Evolutionary conservation across 1,140 invertebrate genomes (phyloP).

Genomic region (Drosophila mauritiana): DNA sequence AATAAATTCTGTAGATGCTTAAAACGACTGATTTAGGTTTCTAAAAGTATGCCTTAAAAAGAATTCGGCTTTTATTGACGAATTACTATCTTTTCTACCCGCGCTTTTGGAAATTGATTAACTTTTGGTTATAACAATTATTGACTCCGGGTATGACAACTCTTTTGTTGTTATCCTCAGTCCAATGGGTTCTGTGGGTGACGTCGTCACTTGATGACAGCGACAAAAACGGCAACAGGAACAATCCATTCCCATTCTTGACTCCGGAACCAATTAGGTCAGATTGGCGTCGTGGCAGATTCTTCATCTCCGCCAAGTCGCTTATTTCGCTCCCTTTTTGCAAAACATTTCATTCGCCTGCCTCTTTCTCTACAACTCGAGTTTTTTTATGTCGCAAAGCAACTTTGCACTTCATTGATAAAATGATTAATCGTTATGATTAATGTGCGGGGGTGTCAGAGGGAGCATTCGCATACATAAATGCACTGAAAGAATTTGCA

Average conservation of each 20-base stretch:
- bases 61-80: too few species aligned
- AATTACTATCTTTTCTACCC: too few species aligned
- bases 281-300: constrained; percentile 54
- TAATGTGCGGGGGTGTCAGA: constrained; percentile 29
- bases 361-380: constrained; percentile 4
- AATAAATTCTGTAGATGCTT: too few species aligned
- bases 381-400: constrained; percentile 35
- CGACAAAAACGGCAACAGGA: constrained; percentile 31
- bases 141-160: constrained; percentile 48
- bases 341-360: constrained; percentile 11
- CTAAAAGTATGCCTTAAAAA: too few species aligned
- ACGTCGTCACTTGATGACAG: constrained; percentile 61
- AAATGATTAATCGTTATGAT: constrained; percentile 80
- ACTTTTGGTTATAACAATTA: neutral
- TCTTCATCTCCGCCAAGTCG: constrained; percentile 12
- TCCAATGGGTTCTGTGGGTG: constrained; percentile 55
- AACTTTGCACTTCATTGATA: constrained; percentile 76
- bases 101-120: too few species aligned
- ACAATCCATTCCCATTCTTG: constrained; percentile 29
- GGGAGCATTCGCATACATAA: neutral
- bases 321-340: constrained; percentile 23
- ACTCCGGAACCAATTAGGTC: constrained; percentile 70
- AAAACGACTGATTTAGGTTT: too few species aligned
- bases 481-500: neutral
- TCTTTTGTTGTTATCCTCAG: constrained; percentile 55